Base-by-base conservation (phyloP, 1,140 invertebrate species). In the Teleogryllus occipitalis region DNA sequence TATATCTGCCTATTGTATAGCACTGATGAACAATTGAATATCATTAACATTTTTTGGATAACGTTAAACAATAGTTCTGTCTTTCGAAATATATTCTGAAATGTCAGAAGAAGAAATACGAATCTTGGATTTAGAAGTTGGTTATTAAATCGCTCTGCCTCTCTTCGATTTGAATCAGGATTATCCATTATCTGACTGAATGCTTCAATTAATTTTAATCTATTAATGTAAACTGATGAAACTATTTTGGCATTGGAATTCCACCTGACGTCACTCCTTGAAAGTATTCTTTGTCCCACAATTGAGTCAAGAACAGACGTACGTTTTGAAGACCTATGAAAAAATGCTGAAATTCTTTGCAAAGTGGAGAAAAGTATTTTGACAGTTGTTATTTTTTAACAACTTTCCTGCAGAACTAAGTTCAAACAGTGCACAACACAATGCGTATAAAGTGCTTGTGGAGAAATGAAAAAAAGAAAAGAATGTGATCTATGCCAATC, bases 31-130 rank as follows among this genome's bases (percentile, higher is more conserved):
- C 8, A 76, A 78, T 46, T 54, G 12, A 12, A 47, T 47, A 48
- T 47, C 77, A 8, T 78, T 39, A 48, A 8, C 21, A 73, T 65
- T 22, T 74, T 77, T 48, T 80, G 80, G 22, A 81, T 47, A 22
- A 81, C 47, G 73, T 81, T 75, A 73, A 46, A 81, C 8, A 82
- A 48, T 48, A 77, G 14, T 15, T 81, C 78, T n/a, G 80, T 82
- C 22, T 77, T 46, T 3, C 18, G 7, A 75, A 81, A 79, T 21
- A 81, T 77, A n/a, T 77, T 47, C 3, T 78, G 15, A 76, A 78
- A 81, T 5, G 80, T 65, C 8, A 12, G 7, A 73, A 81, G 76
- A 65, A 78, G 73, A 73, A 81, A 81, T 8, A 76, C 49, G 48
- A 80, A 79, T 27, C 74, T n/a, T 72, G 73, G 77, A 74, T 47